Evolutionary conservation across 2,113 vertebrate genomes (phyloP).

Genomic region (Phyllostomus discolor): DNA sequence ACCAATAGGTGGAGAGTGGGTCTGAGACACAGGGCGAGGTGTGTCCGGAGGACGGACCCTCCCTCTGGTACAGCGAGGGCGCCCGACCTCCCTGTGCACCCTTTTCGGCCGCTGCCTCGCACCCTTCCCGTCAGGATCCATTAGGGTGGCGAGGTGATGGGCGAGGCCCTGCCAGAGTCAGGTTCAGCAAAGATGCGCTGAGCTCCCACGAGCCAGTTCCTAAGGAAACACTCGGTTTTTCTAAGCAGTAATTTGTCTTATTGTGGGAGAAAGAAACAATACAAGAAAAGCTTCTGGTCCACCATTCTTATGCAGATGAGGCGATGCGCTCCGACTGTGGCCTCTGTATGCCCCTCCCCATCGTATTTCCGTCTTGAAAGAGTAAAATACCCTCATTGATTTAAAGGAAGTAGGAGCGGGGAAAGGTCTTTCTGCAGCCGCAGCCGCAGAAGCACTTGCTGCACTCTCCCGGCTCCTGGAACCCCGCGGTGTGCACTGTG

Average conservation of each 20-base stretch:
- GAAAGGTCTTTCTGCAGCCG: neutral
- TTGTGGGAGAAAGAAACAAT: constrained; percentile 65
- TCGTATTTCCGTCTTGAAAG: neutral
- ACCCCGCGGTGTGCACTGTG: neutral
- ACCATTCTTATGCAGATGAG: constrained; percentile 80
- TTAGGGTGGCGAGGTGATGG: neutral
- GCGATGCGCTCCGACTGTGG: neutral
- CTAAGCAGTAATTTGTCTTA: constrained; percentile 58
- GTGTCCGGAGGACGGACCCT: neutral
- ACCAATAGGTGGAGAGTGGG: neutral
- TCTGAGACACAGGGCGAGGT: neutral
- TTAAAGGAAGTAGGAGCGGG: neutral
- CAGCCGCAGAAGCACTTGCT: neutral
- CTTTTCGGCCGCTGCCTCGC: neutral
- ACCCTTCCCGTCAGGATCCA: neutral
- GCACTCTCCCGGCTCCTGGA: neutral
- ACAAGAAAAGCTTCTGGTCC: constrained; percentile 68
- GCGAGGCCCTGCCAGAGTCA: neutral
- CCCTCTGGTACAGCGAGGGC: neutral
- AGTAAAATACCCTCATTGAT: constrained; percentile 29
- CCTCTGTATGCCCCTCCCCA: neutral
- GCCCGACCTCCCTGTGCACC: neutral
- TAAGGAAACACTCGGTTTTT: constrained; percentile 66
- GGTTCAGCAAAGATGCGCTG: neutral
- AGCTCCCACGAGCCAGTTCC: constrained; percentile 60